These are phyloP conservation scores for Strix uralensis DNA, from an alignment of 2,113 vertebrate species.

Conservation along the genomic window DNA sequence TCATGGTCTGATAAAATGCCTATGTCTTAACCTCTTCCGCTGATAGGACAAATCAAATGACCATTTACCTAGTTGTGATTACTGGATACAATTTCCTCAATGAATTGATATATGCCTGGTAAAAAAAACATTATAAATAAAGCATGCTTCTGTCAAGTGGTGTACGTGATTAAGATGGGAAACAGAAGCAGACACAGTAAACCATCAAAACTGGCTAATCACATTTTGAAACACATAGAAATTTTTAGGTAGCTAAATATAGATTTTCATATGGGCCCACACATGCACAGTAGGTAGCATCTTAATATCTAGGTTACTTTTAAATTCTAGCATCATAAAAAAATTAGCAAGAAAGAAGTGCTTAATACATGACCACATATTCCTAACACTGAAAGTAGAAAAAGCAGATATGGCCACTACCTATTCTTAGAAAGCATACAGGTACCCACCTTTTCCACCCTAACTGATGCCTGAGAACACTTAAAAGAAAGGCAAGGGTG, in stretches of 20 bases:
- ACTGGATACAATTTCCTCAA: not conserved
- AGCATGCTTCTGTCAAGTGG: not conserved
- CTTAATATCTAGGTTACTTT: not conserved
- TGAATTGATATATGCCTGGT: not conserved
- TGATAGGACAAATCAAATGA: not conserved
- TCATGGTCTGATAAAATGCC: not conserved
- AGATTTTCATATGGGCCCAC: not conserved
- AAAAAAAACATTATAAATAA: not conserved
- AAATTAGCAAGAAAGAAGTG: accelerated
- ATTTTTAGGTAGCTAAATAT: not conserved
- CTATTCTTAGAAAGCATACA: not conserved
- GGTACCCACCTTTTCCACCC: not conserved
- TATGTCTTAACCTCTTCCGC: not conserved
- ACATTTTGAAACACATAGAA: not conserved
- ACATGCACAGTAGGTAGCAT: not conserved
- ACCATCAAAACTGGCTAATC: not conserved
- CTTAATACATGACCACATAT: not conserved
- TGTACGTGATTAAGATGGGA: not conserved
- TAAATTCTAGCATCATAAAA: not conserved
- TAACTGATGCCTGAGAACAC: not conserved
- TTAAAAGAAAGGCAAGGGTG: not conserved
- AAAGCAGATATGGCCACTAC: not conserved
- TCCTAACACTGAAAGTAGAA: not conserved
- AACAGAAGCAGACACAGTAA: not conserved
- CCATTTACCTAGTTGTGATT: not conserved